Percentiles rank a stretch among this genome's conserved stretches.
These are phyloP conservation scores for Crocuta crocuta DNA, from an alignment of 2,113 vertebrate species.

Conservation along the genomic window DNA sequence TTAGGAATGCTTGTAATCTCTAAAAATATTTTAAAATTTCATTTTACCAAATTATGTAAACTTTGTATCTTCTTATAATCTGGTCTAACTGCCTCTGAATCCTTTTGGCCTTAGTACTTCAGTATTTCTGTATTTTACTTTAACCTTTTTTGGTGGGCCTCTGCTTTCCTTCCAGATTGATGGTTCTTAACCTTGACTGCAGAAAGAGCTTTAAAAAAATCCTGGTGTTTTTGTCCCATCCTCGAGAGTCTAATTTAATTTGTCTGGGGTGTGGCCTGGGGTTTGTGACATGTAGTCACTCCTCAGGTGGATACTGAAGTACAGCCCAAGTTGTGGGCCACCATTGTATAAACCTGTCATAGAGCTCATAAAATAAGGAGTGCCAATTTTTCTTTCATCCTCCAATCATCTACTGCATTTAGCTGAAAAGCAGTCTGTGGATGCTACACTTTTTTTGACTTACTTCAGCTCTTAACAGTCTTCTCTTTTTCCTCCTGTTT, in stretches of 20 bases:
- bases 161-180: neutral
- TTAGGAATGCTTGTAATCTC: slow-evolving; percentile 44
- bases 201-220: slow-evolving; percentile 36
- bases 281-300: neutral
- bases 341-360: neutral
- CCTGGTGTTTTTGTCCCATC: neutral
- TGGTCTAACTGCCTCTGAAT: slow-evolving; percentile 10
- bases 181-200: slow-evolving; percentile 19
- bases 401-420: neutral
- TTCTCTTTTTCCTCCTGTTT: slow-evolving; percentile 49
- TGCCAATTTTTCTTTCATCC: slow-evolving; percentile 30
- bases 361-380: slow-evolving; percentile 1
- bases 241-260: slow-evolving; percentile 44
- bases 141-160: neutral
- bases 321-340: neutral
- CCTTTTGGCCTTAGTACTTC: slow-evolving; percentile 13
- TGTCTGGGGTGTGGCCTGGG: neutral
- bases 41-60: neutral
- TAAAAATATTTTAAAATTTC: slow-evolving; percentile 51
- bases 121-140: slow-evolving; percentile 34
- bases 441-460: neutral
- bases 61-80: neutral
- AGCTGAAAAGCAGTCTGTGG: slow-evolving; percentile 12
- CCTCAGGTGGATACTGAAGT: neutral
- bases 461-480: slow-evolving; percentile 52